Base-by-base conservation (phyloP, 2,888 invertebrate species). In the Octonoba sinensis region DNA sequence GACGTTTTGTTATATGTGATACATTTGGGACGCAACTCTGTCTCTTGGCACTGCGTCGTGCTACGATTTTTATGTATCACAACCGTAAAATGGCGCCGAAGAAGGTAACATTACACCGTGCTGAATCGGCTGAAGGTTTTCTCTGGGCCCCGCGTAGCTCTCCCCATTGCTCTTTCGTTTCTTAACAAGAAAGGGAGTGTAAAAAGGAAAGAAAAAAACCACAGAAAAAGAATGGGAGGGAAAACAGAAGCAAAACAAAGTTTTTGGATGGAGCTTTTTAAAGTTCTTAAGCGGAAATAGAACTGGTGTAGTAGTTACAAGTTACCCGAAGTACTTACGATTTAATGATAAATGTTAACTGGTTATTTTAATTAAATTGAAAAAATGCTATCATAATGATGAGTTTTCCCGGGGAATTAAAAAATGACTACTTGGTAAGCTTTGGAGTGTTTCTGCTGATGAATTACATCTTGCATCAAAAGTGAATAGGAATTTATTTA, bases 1-100 rank as follows among this genome's bases (percentile, higher is more conserved):
- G 72, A 79, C 72, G 18, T 81, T 72, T 81, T 56, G 62, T 49
- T 67, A 73, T 62, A 73, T 62, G 60, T 67, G 79, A 81, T 73
- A 62, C 69, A 46, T 64, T 46, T 57, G 22, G 15, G 64, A 27
- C 11, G 36, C 24, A 20, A 24, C 18, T 44, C 65, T 47, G 44
- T 20, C 54, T 76, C 64, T 76, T 76, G 76, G 76, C 76, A 75
- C 75, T 36, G 36, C 59, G 36, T 36, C 36, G 36, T 36, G 36
- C 36, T 12, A 44, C 36, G 44, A 44, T 62, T 62, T n/a, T 73
- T 67, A 36, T 62, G 46, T 20, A 16, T 12, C 24, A 36, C 47
- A 46, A 49, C 75, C 56, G 54, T 47, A 71, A 71, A 69, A 62
- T 56, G 56, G 72, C 72, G 67, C 73, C 62, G 73, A 72, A 62